Conservation (phyloP, 2,797 vertebrate genomes). For the Bradypus variegatus region DNA sequence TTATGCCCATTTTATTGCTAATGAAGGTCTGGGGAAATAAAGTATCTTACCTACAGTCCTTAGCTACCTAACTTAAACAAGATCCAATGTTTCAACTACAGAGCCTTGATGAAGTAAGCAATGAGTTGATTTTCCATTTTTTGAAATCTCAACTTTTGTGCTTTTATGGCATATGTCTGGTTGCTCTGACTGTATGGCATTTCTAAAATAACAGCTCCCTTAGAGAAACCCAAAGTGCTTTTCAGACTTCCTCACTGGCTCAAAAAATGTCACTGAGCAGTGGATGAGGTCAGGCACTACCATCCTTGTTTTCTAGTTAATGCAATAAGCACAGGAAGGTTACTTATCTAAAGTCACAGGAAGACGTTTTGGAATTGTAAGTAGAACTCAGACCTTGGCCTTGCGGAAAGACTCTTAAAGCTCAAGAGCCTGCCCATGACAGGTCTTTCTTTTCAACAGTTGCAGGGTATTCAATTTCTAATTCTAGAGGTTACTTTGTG, state of each 20-base stretch:
- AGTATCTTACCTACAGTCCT: neutral
- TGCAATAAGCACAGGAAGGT: neutral
- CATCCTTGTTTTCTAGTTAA: neutral
- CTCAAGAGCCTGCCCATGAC: neutral
- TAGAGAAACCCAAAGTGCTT: neutral
- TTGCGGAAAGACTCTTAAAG: neutral
- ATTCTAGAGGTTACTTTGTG: neutral
- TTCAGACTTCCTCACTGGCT: neutral
- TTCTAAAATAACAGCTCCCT: slow-evolving; percentile 5
- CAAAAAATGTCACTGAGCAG: neutral
- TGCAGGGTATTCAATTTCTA: neutral
- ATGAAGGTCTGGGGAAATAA: neutral
- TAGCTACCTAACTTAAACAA: neutral
- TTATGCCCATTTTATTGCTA: neutral
- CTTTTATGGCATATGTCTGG: neutral
- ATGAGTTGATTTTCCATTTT: neutral
- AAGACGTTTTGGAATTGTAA: slow-evolving; percentile 9
- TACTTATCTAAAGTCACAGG: neutral
- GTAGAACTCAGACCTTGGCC: neutral
- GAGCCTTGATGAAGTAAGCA: neutral
- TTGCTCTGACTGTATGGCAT: neutral
- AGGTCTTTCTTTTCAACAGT: slow-evolving; percentile 21
- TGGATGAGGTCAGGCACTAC: neutral
- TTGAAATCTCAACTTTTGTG: neutral
- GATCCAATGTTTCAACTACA: neutral